Conservation (phyloP, 1,140 invertebrate species). For the Drosophila bifasciata region DNA sequence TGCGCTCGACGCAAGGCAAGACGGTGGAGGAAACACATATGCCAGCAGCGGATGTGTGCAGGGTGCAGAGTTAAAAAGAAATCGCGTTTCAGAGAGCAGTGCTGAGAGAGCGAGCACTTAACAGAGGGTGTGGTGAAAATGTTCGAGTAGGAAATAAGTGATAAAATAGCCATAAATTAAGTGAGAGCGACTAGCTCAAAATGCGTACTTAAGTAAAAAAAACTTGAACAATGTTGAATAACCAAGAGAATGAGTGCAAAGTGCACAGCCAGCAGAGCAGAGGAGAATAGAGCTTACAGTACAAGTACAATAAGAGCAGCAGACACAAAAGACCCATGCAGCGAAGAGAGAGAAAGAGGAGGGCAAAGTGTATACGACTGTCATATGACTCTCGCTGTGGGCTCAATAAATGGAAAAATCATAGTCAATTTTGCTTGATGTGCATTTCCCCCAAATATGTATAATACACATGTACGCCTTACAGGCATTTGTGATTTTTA, state of each 20-base stretch:
- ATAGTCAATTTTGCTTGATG: constrained; percentile 27
- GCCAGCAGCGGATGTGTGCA: constrained; percentile 4
- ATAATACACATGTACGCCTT: constrained; percentile 14
- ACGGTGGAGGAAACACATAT: neutral
- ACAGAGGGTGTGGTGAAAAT: constrained; percentile 25
- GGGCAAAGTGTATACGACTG: neutral
- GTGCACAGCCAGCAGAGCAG: constrained; percentile 51
- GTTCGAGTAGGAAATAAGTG: constrained; percentile 50
- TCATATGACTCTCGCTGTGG: constrained; percentile 15
- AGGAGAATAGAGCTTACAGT: constrained; percentile 8
- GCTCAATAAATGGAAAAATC: neutral
- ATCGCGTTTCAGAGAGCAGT: constrained; percentile 42
- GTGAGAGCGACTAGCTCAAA: constrained; percentile 31
- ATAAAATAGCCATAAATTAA: constrained; percentile 46
- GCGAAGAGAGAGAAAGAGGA: constrained; percentile 11
- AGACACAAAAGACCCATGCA: constrained; percentile 54
- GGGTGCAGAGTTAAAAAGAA: constrained; percentile 52
- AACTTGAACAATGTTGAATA: constrained; percentile 42
- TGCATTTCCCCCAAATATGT: constrained; percentile 8
- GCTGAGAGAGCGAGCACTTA: constrained; percentile 20
- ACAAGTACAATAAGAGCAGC: constrained; percentile 6
- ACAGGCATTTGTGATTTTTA: constrained; percentile 47
- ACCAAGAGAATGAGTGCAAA: constrained; percentile 50
- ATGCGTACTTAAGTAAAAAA: constrained; percentile 43
- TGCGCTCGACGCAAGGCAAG: constrained; percentile 5